Evolutionary conservation across 2,113 vertebrate species (phyloP).

Genomic region (Planiliza haematocheilus): DNA sequence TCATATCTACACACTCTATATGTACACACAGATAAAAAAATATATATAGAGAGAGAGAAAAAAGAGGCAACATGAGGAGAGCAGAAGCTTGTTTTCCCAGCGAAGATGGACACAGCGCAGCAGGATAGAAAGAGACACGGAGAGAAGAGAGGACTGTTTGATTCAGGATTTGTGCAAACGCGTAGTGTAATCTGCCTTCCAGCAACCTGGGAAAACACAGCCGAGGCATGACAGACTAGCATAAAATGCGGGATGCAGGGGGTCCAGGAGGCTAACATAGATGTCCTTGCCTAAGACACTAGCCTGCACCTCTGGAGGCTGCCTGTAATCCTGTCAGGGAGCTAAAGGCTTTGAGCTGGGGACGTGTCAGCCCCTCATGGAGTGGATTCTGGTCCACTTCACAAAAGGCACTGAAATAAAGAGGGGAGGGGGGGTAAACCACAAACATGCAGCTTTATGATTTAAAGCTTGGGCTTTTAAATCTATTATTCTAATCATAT

Average conservation of each 20-base stretch:
- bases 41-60: too few species aligned
- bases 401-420: constrained; percentile 80
- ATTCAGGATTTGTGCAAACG: constrained; percentile 31
- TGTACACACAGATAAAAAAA: constrained; percentile 28
- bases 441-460: constrained; percentile 19
- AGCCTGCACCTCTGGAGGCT: constrained; percentile 79
- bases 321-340: constrained; percentile 79
- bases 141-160: constrained; percentile 21
- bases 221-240: constrained; percentile 44
- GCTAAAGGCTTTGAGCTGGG: constrained; percentile 79
- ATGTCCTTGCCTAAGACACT: constrained; percentile 82
- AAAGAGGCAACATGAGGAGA: constrained; percentile 35
- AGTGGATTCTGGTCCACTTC: constrained; percentile 78
- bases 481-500: background rate
- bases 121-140: constrained; percentile 28
- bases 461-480: background rate
- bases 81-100: constrained; percentile 55
- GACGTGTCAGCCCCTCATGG: constrained; percentile 66
- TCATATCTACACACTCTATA: constrained; percentile 33
- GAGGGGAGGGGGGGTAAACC: constrained; percentile 52
- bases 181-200: constrained; percentile 40
- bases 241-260: constrained; percentile 37
- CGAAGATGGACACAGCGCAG: constrained; percentile 49
- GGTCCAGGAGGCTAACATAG: constrained; percentile 52
- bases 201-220: constrained; percentile 49